Evolutionary conservation across 2,797 vertebrate species (phyloP).

Genomic region (Prionace glauca): DNA sequence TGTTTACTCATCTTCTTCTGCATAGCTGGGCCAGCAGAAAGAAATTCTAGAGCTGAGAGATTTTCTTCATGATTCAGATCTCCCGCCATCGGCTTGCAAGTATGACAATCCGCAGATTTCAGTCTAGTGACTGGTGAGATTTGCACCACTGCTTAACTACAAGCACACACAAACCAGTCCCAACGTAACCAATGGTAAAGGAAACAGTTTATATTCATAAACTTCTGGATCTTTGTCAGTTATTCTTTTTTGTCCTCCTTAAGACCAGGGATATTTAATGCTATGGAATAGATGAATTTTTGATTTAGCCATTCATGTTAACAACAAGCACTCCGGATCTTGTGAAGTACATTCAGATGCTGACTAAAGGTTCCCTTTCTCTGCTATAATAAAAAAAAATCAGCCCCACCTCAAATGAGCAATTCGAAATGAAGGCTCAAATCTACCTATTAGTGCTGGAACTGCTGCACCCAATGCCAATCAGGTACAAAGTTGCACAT

Average conservation of each 20-base stretch:
- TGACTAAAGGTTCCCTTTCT: neutral
- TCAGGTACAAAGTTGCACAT: no score
- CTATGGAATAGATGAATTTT: neutral
- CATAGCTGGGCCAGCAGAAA: neutral
- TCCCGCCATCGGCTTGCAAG: neutral
- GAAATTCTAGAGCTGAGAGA: neutral
- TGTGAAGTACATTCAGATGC: neutral
- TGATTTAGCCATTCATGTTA: neutral
- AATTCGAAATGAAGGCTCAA: neutral
- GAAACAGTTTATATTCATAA: neutral
- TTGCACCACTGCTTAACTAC: neutral
- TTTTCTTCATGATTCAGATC: neutral
- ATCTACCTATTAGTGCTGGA: no score
- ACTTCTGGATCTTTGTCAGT: neutral
- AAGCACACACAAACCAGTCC: neutral
- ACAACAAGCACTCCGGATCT: neutral
- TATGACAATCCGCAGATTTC: neutral
- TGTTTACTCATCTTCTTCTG: neutral
- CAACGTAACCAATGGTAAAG: neutral
- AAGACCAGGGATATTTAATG: neutral
- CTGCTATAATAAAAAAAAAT: neutral
- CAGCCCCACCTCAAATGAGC: neutral
- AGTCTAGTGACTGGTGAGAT: neutral
- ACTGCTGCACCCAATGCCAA: no score
- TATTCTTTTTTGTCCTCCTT: neutral